Evolutionary conservation across 2,888 invertebrate genomes (phyloP), one percentile per base, ranked within the genome.

Genomic region (Eulithis testata): DNA sequence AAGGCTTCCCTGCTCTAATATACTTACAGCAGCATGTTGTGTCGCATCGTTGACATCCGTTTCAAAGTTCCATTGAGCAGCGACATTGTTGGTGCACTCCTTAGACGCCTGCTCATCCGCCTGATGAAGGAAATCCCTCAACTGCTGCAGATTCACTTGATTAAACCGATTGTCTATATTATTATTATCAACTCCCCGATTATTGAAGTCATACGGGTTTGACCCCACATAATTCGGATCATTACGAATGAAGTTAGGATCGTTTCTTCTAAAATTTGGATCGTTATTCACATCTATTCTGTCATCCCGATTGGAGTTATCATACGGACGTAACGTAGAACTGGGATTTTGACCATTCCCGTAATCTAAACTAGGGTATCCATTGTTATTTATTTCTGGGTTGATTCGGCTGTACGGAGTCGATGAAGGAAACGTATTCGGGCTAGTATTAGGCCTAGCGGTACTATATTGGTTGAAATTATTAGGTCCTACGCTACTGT

Each of bases 11-110:
- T n/a, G n/a, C n/a, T n/a, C n/a, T n/a, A n/a, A n/a, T n/a, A 36
- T 11, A 95, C 97, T 96, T 86, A 97, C 97, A 85, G 97, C 97
- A 79, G 96, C 96, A 74, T 96, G 91, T 88, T 97, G 97, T 0
- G 96, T 96, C 54, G 94, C 95, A 84, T 97, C 96, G 87, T 97
- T 97, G 47, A 97, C 97, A 80, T 97, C 96, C 4, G 97, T 97
- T 87, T 97, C 97, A 80, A 97, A 97, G 83, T 96, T 96, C 97
- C 97, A 97, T 81, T 97, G 97, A 0, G 97, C 96, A 0, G 95
- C 96, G n/a, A 97, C 97, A 84, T 97, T 97, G 58, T 95, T 95
- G 0, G 96, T 96, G 79, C 97, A 97, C 85, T 97, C 96, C 81
- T 96, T 95, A 0, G 97, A 96, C 9, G 97, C 95, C 78, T 96